Evolutionary conservation across 2,113 vertebrate species (phyloP).

Genomic region (Dromiciops gliroides): DNA sequence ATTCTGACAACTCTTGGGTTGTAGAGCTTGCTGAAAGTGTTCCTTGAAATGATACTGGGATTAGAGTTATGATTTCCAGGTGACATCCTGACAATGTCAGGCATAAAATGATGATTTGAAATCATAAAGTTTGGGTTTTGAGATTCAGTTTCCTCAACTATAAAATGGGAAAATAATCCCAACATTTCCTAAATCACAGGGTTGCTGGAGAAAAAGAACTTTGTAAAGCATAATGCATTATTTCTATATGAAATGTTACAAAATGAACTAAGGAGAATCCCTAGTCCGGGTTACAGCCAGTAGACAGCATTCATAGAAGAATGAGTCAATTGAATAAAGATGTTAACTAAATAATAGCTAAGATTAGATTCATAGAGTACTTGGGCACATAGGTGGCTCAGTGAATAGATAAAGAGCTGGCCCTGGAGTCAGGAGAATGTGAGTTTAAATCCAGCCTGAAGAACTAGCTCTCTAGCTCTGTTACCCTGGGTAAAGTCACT

Average conservation of each 20-base stretch:
- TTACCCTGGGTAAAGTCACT: background rate
- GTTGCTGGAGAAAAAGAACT: background rate
- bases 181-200: background rate
- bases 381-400: background rate
- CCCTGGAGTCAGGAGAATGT: background rate
- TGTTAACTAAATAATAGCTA: background rate
- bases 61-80: background rate
- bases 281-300: background rate
- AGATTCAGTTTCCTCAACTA: background rate
- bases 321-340: background rate
- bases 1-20: background rate
- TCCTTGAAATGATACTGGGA: background rate
- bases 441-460: background rate
- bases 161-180: background rate
- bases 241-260: background rate
- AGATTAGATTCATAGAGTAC: background rate
- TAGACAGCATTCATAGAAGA: background rate
- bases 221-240: background rate
- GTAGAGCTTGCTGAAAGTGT: background rate
- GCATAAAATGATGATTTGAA: background rate
- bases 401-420: background rate
- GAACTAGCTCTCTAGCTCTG: background rate
- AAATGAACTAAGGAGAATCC: background rate
- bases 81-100: background rate
- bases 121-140: background rate